A percentile compares a stretch with the other conserved stretches of the same genome.
These are phyloP conservation scores for Dicrurus megarhynchus DNA, from an alignment of 2,113 vertebrate species.

Conservation along the genomic window DNA sequence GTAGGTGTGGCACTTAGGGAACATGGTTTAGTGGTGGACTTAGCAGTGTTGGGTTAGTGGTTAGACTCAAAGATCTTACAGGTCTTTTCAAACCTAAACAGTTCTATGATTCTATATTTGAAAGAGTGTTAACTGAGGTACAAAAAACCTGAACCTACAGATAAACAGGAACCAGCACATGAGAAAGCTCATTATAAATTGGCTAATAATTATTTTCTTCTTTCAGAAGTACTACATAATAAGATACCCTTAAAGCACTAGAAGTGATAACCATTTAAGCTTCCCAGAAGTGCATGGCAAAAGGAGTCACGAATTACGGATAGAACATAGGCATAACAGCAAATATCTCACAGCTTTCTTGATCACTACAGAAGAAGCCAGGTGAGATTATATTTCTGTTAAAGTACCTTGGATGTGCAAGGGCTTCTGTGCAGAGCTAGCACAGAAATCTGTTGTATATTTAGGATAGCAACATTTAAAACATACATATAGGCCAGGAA, in stretches of 20 bases:
- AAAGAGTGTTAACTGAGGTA: background rate
- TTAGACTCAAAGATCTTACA: background rate
- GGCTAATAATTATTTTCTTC: slow-evolving; percentile 1
- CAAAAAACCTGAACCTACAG: background rate
- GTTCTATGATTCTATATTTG: background rate
- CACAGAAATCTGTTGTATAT: background rate
- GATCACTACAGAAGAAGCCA: background rate
- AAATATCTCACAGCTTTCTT: background rate
- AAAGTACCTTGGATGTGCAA: background rate
- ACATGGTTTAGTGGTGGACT: background rate
- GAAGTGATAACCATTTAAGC: background rate
- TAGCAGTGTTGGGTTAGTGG: background rate
- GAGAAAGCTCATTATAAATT: background rate
- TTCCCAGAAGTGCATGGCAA: background rate
- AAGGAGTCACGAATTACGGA: background rate
- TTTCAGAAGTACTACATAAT: background rate
- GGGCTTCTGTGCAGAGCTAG: background rate
- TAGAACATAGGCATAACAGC: background rate
- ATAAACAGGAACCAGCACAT: background rate
- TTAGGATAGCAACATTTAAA: background rate
- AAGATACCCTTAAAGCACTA: background rate
- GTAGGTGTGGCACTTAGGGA: background rate
- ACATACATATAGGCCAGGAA: background rate
- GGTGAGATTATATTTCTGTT: background rate
- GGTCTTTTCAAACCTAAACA: background rate